These are phyloP conservation scores for Erpornis zantholeuca DNA, from an alignment of 2,113 vertebrate species.

Conservation along the genomic window DNA sequence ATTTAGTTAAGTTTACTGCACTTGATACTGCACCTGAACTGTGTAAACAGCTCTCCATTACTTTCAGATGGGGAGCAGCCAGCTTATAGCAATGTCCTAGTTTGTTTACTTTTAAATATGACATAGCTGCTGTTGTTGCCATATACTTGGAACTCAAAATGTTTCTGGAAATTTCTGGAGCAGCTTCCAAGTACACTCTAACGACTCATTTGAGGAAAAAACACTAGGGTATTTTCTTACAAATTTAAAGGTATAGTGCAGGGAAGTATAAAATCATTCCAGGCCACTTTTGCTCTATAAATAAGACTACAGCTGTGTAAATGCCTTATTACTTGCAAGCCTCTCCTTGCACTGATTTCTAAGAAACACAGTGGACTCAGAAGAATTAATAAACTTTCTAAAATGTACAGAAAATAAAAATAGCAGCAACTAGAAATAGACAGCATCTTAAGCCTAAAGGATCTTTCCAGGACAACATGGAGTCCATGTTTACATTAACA, in stretches of 20 bases:
- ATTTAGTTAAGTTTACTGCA: background rate
- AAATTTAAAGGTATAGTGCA: background rate
- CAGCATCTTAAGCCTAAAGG: background rate
- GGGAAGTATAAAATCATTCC: background rate
- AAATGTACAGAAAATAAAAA: background rate
- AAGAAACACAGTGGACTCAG: background rate
- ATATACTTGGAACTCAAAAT: background rate
- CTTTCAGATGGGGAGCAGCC: background rate
- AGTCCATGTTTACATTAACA: background rate
- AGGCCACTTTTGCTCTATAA: slow-evolving; percentile 9
- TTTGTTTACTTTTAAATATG: background rate
- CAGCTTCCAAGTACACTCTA: background rate
- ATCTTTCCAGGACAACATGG: background rate
- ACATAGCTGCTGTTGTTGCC: background rate
- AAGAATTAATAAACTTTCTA: background rate
- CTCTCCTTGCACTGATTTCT: background rate
- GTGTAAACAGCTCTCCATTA: background rate
- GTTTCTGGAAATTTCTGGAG: background rate
- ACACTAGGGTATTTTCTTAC: background rate
- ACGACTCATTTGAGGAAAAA: background rate
- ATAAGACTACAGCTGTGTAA: background rate
- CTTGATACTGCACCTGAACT: background rate
- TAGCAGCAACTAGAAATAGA: background rate
- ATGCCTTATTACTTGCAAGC: background rate
- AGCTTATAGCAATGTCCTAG: background rate